Evolutionary conservation across 1,140 invertebrate species (phyloP).

Genomic region (Drosophila sechellia): DNA sequence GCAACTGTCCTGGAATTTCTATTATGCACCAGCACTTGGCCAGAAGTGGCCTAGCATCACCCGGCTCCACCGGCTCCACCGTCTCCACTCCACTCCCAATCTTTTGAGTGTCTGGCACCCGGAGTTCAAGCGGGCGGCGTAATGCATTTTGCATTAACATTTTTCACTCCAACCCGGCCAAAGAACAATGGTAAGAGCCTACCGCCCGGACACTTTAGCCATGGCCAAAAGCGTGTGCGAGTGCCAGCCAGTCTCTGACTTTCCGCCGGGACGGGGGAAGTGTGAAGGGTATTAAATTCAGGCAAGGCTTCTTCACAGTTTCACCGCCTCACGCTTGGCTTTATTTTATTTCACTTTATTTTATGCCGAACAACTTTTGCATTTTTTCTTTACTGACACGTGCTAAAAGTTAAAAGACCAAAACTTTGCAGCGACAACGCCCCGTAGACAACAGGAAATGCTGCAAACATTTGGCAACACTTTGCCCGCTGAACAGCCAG

Average conservation of each 20-base stretch:
- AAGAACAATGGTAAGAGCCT: constrained; percentile 46
- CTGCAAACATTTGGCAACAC: constrained; percentile 80
- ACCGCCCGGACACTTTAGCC: constrained; percentile 59
- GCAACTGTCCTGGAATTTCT: constrained; percentile 37
- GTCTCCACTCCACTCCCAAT: background rate
- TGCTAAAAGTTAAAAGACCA: constrained; percentile 67
- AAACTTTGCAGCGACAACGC: constrained; percentile 45
- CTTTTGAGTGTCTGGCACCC: constrained; percentile 34
- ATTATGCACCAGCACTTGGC: constrained; percentile 50
- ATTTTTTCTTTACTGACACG: constrained; percentile 65
- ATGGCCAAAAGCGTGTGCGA: constrained; percentile 30
- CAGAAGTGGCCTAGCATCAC: constrained; percentile 30
- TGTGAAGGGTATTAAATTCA: constrained; percentile 38
- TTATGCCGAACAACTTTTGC: constrained; percentile 29
- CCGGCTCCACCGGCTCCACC: background rate
- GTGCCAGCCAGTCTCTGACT: constrained; percentile 49
- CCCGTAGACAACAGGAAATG: constrained; percentile 74
- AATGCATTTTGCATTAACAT: constrained; percentile 81
- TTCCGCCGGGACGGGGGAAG: background rate
- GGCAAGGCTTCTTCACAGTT: constrained; percentile 34
- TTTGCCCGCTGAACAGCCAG: constrained; percentile 52
- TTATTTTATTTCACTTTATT: constrained; percentile 24
- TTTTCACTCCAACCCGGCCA: constrained; percentile 39
- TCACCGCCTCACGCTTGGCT: constrained; percentile 30
- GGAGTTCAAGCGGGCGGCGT: constrained; percentile 69